Evolutionary conservation across 1,140 invertebrate genomes (phyloP), one percentile per base, ranked within the genome.

Genomic region (Oedothorax gibbosus): DNA sequence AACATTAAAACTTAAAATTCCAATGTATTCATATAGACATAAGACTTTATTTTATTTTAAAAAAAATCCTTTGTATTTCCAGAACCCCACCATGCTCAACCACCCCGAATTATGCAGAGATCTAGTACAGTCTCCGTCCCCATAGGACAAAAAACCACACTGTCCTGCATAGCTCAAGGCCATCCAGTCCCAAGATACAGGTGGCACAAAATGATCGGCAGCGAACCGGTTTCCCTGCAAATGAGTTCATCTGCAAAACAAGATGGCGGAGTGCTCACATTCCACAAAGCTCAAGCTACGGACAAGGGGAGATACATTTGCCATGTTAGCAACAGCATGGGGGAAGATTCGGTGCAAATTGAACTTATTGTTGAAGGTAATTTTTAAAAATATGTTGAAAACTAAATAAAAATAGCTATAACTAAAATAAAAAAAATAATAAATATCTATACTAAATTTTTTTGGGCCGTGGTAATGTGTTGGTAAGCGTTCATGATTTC

Each of bases 161-260:
- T 97, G 78, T 92, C 95, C 18, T 97, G 96, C 90, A 94, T 94
- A 87, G 95, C 95, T 71, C 94, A 95, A 91, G 94, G 93, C 86
- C 94, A 92, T 90, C 93, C 94, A 78, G 81, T 91, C 93, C 89
- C 92, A 92, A 88, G 94, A 92, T 91, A 93, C 93, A 86, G 93
- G 93, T 95, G 86, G 86, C 85, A 86, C 56, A 82, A 79, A 12
- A 53, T 81, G 11, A 50, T 66, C n/a, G 79, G 79, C 7, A 69
- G 64, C 21, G 65, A 85, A 9, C 75, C 83, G 14, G 71, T 84
- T 5, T 54, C 81, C 6, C 18, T 84, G 5, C 71, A 75, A 66
- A 21, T 71, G 10, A 71, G 66, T 53, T 77, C 73, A 15, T 85
- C 83, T 15, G 69, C 83, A 21, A 71, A 50, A 35, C 86, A 86